Evolutionary conservation across 2,888 invertebrate genomes (phyloP), one percentile per base, ranked within the genome.

Genomic region (Drosophila tripunctata): DNA sequence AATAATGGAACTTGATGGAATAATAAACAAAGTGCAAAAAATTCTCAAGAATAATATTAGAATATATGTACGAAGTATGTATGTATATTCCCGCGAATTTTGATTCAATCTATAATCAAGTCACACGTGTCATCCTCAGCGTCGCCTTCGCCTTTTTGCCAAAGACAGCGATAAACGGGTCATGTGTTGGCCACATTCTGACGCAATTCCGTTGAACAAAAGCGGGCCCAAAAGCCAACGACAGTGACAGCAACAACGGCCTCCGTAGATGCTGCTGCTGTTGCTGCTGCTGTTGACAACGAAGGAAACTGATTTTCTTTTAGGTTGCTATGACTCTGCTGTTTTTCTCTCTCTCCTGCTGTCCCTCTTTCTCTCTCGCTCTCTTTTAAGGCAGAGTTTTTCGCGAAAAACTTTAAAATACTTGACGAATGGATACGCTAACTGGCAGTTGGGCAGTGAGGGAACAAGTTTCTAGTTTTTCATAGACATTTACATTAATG

Each of bases 131-230:
- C 54, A 24, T 60, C 57, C 30, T 44, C 41, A 62, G 17, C 17
- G 14, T 33, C 35, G 47, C 73, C 52, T 73, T 45, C 27, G 2
- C 27, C 10, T 27, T 27, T 27, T n/a, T 14, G 52, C 22, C 48
- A 41, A 62, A 67, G 51, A 30, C 67, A 57, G 4, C 38, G 41
- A 15, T 64, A 50, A 70, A 60, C 84, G 51, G 56, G 64, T 82
- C 87, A 87, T 84, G 38, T 84, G 84, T 75, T 87, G 80, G 66
- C 83, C 83, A 83, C 54, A 87, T 80, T 86, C 83, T 67, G 66
- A 63, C 62, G 63, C 70, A 67, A 55, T 61, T 33, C 51, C 40
- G 40, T 27, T 43, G 60, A 61, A 75, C 63, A 71, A 66, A n/a
- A 61, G 45, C 52, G 27, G 22, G 12, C 44, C 64, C 19, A 52